Percentiles rank a stretch among this genome's conserved stretches.
Conservation (phyloP, 2,113 vertebrate species). For the Rutilus rutilus region DNA sequence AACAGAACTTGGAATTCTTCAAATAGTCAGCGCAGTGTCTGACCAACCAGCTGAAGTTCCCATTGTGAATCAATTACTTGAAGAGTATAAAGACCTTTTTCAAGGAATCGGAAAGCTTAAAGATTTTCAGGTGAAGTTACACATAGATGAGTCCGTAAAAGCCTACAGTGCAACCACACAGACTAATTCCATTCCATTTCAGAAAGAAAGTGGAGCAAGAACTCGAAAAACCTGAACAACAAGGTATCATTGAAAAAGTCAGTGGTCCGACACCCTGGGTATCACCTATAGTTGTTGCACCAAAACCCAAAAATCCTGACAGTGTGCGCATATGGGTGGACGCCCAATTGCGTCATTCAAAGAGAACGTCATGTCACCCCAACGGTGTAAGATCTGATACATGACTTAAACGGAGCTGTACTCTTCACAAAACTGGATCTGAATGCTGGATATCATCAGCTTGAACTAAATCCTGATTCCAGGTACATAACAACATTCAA, state of each 20-base stretch:
- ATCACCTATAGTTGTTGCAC: neutral
- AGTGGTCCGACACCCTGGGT: neutral
- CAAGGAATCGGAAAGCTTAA: no score
- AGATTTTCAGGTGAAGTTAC: neutral
- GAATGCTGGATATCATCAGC: slow-evolving; percentile 29
- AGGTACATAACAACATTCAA: slow-evolving; percentile 32
- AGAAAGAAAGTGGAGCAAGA: neutral
- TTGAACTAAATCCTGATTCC: slow-evolving; percentile 9
- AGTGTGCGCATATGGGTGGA: neutral
- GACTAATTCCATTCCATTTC: neutral
- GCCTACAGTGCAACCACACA: neutral
- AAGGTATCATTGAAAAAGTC: neutral
- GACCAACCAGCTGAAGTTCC: no score
- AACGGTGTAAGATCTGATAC: neutral
- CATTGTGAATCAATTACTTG: no score
- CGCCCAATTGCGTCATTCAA: no score
- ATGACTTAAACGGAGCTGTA: slow-evolving; percentile 14
- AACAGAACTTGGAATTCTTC: no score
- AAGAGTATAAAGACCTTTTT: no score
- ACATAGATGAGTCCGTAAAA: neutral
- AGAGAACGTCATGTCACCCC: no score
- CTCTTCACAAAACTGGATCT: slow-evolving; percentile 29
- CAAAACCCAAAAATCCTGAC: neutral
- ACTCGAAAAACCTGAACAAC: neutral
- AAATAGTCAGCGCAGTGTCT: no score